Evolutionary conservation across 1,140 invertebrate species (phyloP).

Genomic region (Drosophila baimaii): DNA sequence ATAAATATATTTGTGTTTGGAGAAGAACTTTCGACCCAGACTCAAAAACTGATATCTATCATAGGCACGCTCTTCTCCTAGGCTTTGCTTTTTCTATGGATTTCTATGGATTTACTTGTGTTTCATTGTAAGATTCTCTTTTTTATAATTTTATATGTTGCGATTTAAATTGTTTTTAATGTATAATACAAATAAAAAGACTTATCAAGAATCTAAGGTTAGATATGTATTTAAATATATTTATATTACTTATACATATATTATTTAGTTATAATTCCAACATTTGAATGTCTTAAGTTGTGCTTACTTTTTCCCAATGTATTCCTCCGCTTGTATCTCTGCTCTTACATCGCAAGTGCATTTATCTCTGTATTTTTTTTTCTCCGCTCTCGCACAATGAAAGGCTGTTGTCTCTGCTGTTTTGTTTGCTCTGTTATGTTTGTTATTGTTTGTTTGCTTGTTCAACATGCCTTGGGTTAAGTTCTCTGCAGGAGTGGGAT

Average conservation of each 20-base stretch:
- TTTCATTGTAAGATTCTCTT: background rate
- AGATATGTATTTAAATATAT: too few species aligned
- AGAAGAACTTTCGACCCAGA: constrained; percentile 11
- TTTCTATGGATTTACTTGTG: background rate
- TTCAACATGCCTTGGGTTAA: constrained; percentile 39
- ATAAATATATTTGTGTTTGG: background rate
- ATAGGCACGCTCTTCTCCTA: constrained; percentile 45
- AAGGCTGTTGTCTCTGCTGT: constrained; percentile 28
- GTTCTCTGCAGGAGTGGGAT: constrained; percentile 8
- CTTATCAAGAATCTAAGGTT: background rate
- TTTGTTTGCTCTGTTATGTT: constrained; percentile 45
- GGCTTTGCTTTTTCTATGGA: background rate
- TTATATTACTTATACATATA: too few species aligned
- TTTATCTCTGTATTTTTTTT: constrained; percentile 24
- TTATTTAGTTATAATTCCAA: too few species aligned
- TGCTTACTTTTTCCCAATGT: constrained; percentile 14
- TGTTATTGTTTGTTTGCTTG: constrained; percentile 70
- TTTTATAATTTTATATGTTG: background rate
- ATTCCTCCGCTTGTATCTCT: constrained; percentile 32
- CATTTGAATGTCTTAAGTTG: too few species aligned
- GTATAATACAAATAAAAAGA: background rate
- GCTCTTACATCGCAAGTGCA: constrained; percentile 40
- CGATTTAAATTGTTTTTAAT: background rate
- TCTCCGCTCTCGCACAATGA: constrained; percentile 48
- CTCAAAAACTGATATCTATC: constrained; percentile 47